Percentiles rank a stretch among this genome's conserved stretches.
Evolutionary conservation across 2,797 vertebrate genomes (phyloP).

Genomic region (Crocodylus rhombifer): DNA sequence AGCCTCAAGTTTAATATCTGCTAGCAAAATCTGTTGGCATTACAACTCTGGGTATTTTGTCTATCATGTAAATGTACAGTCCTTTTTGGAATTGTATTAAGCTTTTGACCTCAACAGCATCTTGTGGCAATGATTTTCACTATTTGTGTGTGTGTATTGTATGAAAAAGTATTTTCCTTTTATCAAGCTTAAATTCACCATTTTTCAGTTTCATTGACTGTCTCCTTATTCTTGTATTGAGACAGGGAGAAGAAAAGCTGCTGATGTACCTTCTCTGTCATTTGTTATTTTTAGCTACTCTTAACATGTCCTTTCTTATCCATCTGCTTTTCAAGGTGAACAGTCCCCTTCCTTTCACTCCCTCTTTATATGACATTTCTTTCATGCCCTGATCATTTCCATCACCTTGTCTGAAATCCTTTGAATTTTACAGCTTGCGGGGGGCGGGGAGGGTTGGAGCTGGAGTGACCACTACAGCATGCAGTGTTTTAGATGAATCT

Average conservation of each 20-base stretch:
- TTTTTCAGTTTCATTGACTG: slow-evolving; percentile 23
- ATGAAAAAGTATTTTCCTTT: slow-evolving; percentile 15
- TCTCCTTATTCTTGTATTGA: neutral
- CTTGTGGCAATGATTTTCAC: neutral
- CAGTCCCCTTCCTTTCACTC: slow-evolving; percentile 17
- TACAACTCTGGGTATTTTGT: neutral
- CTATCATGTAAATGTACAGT: neutral
- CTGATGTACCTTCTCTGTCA: neutral
- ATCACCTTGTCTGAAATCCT: neutral
- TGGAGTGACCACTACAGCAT: neutral
- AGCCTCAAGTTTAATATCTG: neutral
- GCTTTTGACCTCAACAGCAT: neutral
- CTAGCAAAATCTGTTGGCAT: neutral
- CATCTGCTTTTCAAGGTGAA: slow-evolving; percentile 16
- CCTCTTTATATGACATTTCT: slow-evolving; percentile 20
- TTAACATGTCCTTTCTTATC: neutral
- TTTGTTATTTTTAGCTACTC: neutral
- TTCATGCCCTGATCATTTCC: neutral
- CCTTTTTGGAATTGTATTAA: neutral
- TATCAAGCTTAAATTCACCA: slow-evolving; percentile 10
- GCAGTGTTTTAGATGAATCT: slow-evolving; percentile 24
- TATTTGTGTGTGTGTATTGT: neutral
- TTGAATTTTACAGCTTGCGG: neutral
- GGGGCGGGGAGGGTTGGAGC: neutral
- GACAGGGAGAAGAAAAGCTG: neutral